Evolutionary conservation across 2,113 vertebrate genomes (phyloP).

Genomic region (Thalassoma bifasciatum): DNA sequence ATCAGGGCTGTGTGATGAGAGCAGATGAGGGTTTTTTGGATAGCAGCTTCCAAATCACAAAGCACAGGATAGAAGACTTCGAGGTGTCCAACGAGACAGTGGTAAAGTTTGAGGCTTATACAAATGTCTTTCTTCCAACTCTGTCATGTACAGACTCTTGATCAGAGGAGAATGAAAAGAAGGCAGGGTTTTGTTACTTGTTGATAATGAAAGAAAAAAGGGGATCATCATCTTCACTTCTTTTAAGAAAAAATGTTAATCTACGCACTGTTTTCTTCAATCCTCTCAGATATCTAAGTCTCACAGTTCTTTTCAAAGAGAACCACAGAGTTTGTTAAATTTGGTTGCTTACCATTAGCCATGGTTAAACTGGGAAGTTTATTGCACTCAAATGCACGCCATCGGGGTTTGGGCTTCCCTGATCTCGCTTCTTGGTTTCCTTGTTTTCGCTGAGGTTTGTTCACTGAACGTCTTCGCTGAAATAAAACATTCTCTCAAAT

Average conservation of each 20-base stretch:
- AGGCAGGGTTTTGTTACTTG: not conserved
- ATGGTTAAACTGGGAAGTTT: not conserved
- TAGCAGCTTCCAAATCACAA: not conserved
- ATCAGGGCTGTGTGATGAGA: not conserved
- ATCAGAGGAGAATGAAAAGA: not conserved
- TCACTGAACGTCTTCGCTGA: not conserved
- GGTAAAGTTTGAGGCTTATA: not conserved
- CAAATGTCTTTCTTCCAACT: not conserved
- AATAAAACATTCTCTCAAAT: not conserved
- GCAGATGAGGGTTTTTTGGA: not conserved
- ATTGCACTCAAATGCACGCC: slow-evolving; percentile 1
- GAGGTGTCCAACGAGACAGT: not conserved
- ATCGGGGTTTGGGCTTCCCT: not conserved
- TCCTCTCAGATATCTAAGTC: too few relatives aligned
- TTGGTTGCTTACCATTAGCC: not conserved
- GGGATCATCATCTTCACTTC: not conserved
- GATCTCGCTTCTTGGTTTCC: not conserved
- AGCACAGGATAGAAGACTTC: not conserved
- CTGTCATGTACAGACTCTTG: too few relatives aligned
- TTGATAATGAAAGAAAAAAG: not conserved
- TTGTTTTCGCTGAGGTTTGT: slow-evolving; percentile 3
- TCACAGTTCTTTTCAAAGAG: not conserved
- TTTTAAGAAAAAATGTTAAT: too few relatives aligned
- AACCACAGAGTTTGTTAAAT: not conserved
- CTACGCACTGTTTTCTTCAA: too few relatives aligned